phyloP scores from a whole-genome alignment of 1,140 invertebrate genomes.

The Telenomus remus region DNA sequence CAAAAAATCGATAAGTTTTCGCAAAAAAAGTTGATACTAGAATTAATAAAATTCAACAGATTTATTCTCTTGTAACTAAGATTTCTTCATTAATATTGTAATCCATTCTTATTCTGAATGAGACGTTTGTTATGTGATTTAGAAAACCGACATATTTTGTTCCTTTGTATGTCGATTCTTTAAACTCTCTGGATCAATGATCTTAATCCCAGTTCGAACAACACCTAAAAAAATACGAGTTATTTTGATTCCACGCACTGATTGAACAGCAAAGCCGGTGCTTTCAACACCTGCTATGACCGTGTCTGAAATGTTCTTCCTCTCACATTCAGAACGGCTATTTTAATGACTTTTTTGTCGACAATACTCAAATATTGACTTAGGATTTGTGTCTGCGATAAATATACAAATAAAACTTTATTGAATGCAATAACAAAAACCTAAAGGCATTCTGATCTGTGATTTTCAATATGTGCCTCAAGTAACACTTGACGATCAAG shows the following conservation, averaged over 20 bases:
- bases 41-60: too few species aligned
- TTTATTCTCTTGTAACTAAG: too few species aligned
- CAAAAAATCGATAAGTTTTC: too few species aligned
- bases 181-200: neutral
- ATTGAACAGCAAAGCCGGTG: constrained; percentile 17
- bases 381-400: constrained; percentile 38
- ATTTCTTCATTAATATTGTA: too few species aligned
- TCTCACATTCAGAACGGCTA: constrained; percentile 4
- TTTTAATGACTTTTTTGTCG: constrained; percentile 47
- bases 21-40: too few species aligned
- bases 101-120: too few species aligned
- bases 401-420: constrained; percentile 25
- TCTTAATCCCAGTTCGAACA: too few species aligned
- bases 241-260: constrained; percentile 13
- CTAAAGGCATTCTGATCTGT: constrained; percentile 43
- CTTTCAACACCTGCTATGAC: constrained; percentile 17
- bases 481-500: constrained; percentile 38
- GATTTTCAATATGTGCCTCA: constrained; percentile 28
- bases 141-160: too few species aligned
- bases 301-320: constrained; percentile 6
- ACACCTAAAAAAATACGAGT: neutral
- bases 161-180: neutral
- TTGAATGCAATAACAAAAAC: constrained; percentile 34
- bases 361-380: constrained; percentile 49
- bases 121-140: too few species aligned